phyloP scores from a whole-genome alignment of 2,113 vertebrate genomes.

The Carollia perspicillata region DNA sequence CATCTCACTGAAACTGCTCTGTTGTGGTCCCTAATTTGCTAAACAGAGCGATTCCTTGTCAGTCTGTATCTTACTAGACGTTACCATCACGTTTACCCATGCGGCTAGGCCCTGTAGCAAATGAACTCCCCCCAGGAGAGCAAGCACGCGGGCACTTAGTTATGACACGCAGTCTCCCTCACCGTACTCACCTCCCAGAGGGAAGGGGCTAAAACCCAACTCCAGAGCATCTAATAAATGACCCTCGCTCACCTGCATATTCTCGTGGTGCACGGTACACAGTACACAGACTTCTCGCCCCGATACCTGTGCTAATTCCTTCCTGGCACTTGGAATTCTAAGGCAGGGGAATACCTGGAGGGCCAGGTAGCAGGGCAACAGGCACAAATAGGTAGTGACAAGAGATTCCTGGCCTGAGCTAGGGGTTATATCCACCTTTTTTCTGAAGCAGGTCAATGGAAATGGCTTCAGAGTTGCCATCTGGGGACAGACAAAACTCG shows the following conservation, averaged over 20 bases:
- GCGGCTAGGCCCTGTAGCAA: background rate
- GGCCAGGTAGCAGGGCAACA: too few species aligned
- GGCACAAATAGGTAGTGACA: background rate
- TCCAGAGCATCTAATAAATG: background rate
- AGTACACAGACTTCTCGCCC: background rate
- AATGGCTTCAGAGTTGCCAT: conserved; percentile 88
- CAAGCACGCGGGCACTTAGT: background rate
- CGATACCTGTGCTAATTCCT: background rate
- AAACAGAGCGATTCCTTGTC: background rate
- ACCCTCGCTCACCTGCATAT: background rate
- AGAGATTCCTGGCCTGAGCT: background rate
- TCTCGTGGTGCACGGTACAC: background rate
- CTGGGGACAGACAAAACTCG: conserved; percentile 97
- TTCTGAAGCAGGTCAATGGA: conserved; percentile 94
- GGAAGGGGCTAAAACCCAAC: background rate
- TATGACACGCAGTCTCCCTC: background rate
- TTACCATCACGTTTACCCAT: background rate
- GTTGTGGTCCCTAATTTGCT: background rate
- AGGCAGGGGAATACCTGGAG: background rate
- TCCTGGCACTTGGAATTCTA: background rate
- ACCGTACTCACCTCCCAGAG: background rate
- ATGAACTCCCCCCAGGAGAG: background rate
- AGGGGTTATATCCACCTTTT: conserved; percentile 84
- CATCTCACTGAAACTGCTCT: background rate
- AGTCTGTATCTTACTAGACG: background rate